Evolutionary conservation across 2,113 vertebrate species (phyloP).

Genomic region (Dromaius novaehollandiae): DNA sequence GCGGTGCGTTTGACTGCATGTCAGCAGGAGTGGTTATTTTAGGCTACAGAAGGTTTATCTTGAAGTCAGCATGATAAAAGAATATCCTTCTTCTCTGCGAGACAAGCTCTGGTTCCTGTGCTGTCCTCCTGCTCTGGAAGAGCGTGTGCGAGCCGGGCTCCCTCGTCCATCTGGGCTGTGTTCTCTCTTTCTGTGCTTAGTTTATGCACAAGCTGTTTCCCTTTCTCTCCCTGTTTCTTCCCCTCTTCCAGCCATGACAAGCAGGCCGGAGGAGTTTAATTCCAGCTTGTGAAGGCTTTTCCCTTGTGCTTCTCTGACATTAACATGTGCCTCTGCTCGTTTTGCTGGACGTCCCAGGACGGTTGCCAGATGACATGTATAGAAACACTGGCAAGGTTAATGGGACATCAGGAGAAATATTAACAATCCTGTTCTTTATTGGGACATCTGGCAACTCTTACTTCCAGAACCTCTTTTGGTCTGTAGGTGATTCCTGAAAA

Average conservation of each 20-base stretch:
- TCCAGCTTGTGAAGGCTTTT: neutral
- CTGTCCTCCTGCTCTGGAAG: neutral
- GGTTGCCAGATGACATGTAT: neutral
- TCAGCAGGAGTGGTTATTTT: neutral
- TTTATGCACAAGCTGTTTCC: neutral
- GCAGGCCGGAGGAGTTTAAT: neutral
- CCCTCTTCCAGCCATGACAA: neutral
- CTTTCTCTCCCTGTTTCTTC: slow-evolving; percentile 16
- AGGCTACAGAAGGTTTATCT: neutral
- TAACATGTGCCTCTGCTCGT: neutral
- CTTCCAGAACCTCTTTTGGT: neutral
- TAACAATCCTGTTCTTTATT: slow-evolving; percentile 35
- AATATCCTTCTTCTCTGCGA: neutral
- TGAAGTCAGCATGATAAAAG: neutral
- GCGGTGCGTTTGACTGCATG: neutral
- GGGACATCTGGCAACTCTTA: slow-evolving; percentile 21
- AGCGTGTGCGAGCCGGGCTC: neutral
- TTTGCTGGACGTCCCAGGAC: neutral
- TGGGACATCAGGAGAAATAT: slow-evolving; percentile 13
- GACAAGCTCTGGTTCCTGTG: neutral
- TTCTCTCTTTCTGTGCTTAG: neutral
- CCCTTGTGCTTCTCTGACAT: neutral
- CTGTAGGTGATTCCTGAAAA: neutral
- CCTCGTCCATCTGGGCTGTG: neutral
- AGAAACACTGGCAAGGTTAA: slow-evolving; percentile 17